These are phyloP conservation scores for Hystrix cristata DNA, from an alignment of 2,113 vertebrate genomes.

Conservation along the genomic window DNA sequence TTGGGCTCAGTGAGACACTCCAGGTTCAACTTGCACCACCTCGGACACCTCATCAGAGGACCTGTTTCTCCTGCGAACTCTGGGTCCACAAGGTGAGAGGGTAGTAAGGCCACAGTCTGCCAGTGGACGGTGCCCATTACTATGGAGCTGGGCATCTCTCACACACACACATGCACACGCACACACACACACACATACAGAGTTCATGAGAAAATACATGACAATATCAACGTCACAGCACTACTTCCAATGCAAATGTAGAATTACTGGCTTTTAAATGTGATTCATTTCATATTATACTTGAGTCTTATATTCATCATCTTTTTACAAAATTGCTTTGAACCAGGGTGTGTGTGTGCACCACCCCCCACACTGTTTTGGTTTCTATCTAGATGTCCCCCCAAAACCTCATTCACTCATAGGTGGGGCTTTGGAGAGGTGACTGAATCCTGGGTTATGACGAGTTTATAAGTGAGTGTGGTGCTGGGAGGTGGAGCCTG, in stretches of 20 bases:
- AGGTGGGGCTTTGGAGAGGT: background rate
- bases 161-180: too few relatives aligned
- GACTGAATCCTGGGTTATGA: background rate
- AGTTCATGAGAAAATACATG: background rate
- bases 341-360: accelerated
- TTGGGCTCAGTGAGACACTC: accelerated
- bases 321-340: background rate
- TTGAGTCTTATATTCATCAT: background rate
- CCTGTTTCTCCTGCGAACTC: background rate
- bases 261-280: background rate
- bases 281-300: background rate
- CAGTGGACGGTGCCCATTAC: too few relatives aligned
- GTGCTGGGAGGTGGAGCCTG: background rate
- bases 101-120: background rate
- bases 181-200: background rate
- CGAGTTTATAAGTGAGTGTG: background rate
- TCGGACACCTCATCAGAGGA: background rate
- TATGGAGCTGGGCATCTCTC: background rate
- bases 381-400: background rate
- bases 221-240: accelerated
- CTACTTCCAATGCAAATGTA: background rate
- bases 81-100: background rate
- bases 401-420: background rate
- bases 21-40: accelerated
- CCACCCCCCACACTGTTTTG: background rate